Percentiles rank a stretch among this genome's conserved stretches.
Evolutionary conservation across 53 echinoderm and acorn worm species (phyloP).

Genomic region (Glandiceps talaboti): DNA sequence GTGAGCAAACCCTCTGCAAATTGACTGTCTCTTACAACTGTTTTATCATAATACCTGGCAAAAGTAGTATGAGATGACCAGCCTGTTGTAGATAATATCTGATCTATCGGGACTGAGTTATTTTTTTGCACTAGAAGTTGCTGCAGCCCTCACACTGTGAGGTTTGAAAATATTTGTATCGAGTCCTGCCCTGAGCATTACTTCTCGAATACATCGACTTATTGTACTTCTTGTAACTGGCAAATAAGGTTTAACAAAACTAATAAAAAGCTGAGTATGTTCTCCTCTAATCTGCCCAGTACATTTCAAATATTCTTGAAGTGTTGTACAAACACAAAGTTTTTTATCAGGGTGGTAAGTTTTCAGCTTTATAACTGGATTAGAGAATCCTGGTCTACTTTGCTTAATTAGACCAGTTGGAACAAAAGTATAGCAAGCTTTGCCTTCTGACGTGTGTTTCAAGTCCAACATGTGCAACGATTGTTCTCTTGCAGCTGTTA

Average conservation of each 20-base stretch:
- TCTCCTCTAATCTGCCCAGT: slow-evolving; percentile 4
- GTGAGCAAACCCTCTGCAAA: not conserved
- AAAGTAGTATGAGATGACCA: slow-evolving; percentile 19
- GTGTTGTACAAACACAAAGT: slow-evolving; percentile 13
- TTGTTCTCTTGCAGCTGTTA: slow-evolving; percentile 28
- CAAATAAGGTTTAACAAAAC: slow-evolving; percentile 9
- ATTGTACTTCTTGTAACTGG: slow-evolving; percentile 12
- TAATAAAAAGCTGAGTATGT: slow-evolving; percentile 12
- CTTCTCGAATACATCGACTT: slow-evolving; percentile 12
- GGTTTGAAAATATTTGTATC: slow-evolving; percentile 23
- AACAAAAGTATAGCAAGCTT: slow-evolving; percentile 16
- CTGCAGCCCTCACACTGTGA: slow-evolving; percentile 26
- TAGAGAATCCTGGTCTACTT: slow-evolving; percentile 25
- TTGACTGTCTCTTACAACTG: not conserved
- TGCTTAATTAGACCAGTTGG: slow-evolving; percentile 17
- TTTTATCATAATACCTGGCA: slow-evolving; percentile 26
- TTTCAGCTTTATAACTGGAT: slow-evolving; percentile 6
- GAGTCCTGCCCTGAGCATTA: slow-evolving; percentile 15
- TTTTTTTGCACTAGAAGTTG: slow-evolving; percentile 9
- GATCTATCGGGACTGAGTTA: slow-evolving; percentile 16
- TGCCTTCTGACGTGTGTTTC: not conserved
- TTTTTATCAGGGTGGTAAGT: slow-evolving; percentile 10
- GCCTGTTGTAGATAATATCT: slow-evolving; percentile 8
- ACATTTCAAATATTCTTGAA: slow-evolving; percentile 12
- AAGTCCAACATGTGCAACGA: slow-evolving; percentile 19